Conservation (phyloP, 2,113 vertebrate genomes). For the Callospermophilus lateralis region DNA sequence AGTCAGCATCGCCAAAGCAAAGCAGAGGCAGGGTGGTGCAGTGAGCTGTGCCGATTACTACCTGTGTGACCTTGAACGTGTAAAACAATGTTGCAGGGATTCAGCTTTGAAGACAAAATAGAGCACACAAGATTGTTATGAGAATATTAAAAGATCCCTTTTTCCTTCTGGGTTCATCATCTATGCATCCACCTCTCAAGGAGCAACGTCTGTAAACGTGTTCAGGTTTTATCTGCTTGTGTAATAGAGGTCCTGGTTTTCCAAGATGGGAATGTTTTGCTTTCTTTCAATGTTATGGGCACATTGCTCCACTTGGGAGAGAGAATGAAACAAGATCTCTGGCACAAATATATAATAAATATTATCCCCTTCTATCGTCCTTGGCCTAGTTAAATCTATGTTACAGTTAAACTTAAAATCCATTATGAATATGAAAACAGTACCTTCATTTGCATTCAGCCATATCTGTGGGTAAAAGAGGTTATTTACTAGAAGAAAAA, state of each 20-base stretch:
- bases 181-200: background rate
- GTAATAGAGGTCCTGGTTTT: background rate
- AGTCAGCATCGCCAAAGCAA: background rate
- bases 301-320: background rate
- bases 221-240: background rate
- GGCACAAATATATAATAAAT: constrained; percentile 44
- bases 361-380: background rate
- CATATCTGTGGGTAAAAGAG: constrained; percentile 56
- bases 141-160: background rate
- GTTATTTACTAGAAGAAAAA: constrained; percentile 79
- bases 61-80: background rate
- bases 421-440: constrained; percentile 70
- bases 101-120: background rate
- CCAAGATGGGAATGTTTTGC: background rate
- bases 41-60: background rate
- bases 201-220: constrained; percentile 32
- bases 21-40: background rate
- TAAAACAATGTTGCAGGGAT: background rate
- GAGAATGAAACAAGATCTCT: constrained; percentile 51
- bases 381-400: constrained; percentile 64
- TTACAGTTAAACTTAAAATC: constrained; percentile 69
- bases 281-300: constrained; percentile 29
- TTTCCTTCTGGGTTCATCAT: background rate
- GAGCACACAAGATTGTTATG: background rate
- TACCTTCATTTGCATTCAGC: constrained; percentile 79